These are phyloP conservation scores for Heterodera filipjevi DNA, from an alignment of 2,888 invertebrate genomes.

Conservation along the genomic window DNA sequence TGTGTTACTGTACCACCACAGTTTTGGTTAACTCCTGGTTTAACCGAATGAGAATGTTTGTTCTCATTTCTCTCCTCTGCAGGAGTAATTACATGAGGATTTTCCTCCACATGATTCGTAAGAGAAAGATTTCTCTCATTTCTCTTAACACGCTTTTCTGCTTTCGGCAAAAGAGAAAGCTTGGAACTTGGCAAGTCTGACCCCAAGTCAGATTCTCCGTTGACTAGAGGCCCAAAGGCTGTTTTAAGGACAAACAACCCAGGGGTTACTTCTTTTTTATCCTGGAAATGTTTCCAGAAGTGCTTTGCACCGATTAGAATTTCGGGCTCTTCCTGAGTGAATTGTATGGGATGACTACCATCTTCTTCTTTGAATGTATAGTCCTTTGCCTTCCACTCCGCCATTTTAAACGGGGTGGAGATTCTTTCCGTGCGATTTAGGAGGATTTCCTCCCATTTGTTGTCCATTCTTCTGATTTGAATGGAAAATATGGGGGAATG, in stretches of 20 bases:
- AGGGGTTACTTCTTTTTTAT: background rate
- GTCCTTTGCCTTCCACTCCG: background rate
- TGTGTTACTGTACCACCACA: background rate
- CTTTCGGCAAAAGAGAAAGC: background rate
- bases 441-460: slow-evolving; percentile 8
- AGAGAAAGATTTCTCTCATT: background rate
- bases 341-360: background rate
- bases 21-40: background rate
- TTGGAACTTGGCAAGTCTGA: background rate
- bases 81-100: no score
- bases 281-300: background rate
- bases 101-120: no score
- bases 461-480: background rate
- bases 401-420: slow-evolving; percentile 5
- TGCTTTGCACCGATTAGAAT: background rate
- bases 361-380: background rate
- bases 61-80: no score
- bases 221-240: background rate
- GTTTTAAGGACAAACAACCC: background rate
- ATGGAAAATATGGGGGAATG: slow-evolving; percentile 10
- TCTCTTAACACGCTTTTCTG: background rate
- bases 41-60: no score
- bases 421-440: background rate
- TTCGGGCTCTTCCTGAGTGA: background rate
- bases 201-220: background rate